A percentile compares a stretch with the other conserved stretches of the same genome.
Evolutionary conservation across 2,113 vertebrate species (phyloP).

Genomic region (Mugil cephalus): DNA sequence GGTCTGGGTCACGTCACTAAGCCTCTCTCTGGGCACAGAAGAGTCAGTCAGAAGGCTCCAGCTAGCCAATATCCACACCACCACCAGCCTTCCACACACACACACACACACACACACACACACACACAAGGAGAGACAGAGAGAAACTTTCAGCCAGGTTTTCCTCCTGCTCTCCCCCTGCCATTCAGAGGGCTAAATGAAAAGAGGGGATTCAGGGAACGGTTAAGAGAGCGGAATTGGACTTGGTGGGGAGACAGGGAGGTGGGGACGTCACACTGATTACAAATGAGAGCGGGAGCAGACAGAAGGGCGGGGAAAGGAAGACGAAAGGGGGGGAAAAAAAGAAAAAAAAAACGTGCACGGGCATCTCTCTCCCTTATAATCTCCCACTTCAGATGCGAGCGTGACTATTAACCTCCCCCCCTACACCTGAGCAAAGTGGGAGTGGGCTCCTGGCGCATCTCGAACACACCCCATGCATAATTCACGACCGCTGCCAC

Average conservation of each 20-base stretch:
- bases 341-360: constrained; percentile 32
- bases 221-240: constrained; percentile 61
- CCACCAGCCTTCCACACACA: constrained; percentile 12
- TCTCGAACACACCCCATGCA: constrained; percentile 60
- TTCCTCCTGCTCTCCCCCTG: constrained; percentile 48
- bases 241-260: constrained; percentile 25
- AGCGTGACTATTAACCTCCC: constrained; percentile 74
- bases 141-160: constrained; percentile 54
- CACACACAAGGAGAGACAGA: constrained; percentile 24
- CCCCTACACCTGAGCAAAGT: constrained; percentile 64
- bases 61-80: constrained; percentile 34
- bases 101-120: constrained; percentile 15
- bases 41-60: constrained; percentile 62
- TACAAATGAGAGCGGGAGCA: constrained; percentile 62
- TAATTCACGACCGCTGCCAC: constrained; percentile 72
- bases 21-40: constrained; percentile 52
- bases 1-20: constrained; percentile 55
- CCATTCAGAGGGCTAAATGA: constrained; percentile 72
- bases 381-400: constrained; percentile 71
- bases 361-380: constrained; percentile 63
- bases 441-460: constrained; percentile 67
- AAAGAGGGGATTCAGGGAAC: constrained; percentile 67
- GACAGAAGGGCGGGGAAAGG: constrained; percentile 38
- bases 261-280: constrained; percentile 61
- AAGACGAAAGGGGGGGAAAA: neutral